Evolutionary conservation across 30 jellyfish, hydroid and myxozoan species (phyloP).

Genomic region (Catostylus mosaicus): DNA sequence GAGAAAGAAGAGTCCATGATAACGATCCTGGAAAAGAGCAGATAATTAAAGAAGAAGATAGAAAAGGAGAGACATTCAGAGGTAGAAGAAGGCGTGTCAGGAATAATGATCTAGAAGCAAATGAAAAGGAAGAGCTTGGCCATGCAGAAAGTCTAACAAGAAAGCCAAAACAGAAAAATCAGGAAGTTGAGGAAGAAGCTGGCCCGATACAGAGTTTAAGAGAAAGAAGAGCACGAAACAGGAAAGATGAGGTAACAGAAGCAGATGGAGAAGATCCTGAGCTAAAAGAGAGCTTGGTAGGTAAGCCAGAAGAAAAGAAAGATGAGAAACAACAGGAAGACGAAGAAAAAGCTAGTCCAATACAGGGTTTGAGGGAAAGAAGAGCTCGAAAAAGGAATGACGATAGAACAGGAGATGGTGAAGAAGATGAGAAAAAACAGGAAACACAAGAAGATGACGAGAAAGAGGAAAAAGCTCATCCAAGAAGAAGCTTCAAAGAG

Average conservation of each 20-base stretch:
- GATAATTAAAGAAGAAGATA: not conserved
- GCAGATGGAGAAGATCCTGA: not conserved
- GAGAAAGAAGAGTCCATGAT: constrained; percentile 12
- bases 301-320: not conserved
- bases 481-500: not conserved
- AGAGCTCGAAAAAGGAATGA: not conserved
- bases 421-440: not conserved
- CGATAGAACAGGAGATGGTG: not conserved
- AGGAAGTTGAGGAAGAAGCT: constrained; percentile 11
- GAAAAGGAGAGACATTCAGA: not conserved
- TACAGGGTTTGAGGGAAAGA: not conserved
- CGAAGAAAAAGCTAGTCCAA: not conserved
- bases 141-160: no score
- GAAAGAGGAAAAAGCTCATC: not conserved
- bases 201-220: not conserved
- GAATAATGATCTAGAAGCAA: no score
- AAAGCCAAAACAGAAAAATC: not conserved
- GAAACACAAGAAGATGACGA: constrained; percentile 13
- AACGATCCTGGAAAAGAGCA: not conserved
- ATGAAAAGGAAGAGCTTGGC: no score
- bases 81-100: no score
- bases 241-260: constrained; percentile 1
- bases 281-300: not conserved
- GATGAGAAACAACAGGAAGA: not conserved
- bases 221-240: not conserved